Conservation (phyloP, 2,113 vertebrate species). For the Dasyornis broadbenti region DNA sequence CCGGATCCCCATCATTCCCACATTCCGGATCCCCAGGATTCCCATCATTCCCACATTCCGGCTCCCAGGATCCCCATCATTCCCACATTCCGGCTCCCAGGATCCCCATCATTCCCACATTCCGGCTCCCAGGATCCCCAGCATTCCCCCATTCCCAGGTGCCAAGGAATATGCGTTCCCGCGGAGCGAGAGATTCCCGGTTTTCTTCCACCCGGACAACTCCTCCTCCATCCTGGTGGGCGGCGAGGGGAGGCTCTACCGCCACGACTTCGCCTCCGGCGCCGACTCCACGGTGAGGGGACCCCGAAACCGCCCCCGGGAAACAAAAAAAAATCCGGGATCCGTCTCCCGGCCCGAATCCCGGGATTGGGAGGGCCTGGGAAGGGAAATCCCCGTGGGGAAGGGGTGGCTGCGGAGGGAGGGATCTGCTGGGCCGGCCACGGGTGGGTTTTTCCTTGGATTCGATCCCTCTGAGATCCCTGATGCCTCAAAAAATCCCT, state of each 20-base stretch:
- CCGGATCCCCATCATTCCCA: too few relatives aligned
- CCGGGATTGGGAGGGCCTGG: background rate
- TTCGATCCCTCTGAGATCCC: background rate
- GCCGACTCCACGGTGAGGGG: slow-evolving; percentile 18
- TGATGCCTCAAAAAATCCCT: background rate
- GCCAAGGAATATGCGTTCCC: slow-evolving; percentile 47
- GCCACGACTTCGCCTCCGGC: slow-evolving; percentile 29
- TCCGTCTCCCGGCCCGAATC: fast-evolving
- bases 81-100: too few relatives aligned
- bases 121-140: background rate
- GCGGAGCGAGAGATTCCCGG: slow-evolving; percentile 47
- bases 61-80: too few relatives aligned
- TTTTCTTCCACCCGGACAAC: slow-evolving; percentile 67
- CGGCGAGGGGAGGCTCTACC: slow-evolving; percentile 65
- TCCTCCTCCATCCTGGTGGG: slow-evolving; percentile 59
- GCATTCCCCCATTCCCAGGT: background rate
- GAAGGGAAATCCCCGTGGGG: background rate
- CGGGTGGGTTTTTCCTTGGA: background rate
- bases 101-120: too few relatives aligned
- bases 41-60: too few relatives aligned
- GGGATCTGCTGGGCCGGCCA: fast-evolving
- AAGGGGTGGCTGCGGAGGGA: background rate
- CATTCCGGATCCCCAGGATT: too few relatives aligned
- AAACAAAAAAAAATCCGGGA: background rate
- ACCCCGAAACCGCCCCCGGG: fast-evolving